Percentiles rank a stretch among this genome's conserved stretches.
Evolutionary conservation across 1,140 invertebrate species (phyloP).

Genomic region (Mycetomoellerius zeteki): DNA sequence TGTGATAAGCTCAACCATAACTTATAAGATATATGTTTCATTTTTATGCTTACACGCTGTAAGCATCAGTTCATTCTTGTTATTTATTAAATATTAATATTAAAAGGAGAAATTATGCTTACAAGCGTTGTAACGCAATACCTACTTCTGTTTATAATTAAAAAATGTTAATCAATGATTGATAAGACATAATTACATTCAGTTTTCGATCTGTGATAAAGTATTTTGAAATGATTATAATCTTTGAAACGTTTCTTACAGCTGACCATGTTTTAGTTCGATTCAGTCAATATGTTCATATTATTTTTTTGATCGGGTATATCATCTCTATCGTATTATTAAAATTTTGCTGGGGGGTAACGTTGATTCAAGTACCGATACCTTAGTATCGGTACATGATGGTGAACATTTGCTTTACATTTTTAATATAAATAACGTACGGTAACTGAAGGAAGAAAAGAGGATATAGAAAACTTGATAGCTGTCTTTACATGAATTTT

Average conservation of each 20-base stretch:
- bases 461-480: background rate
- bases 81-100: too few relatives aligned
- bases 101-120: too few relatives aligned
- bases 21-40: background rate
- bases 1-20: constrained; percentile 17
- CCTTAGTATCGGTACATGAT: background rate
- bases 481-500: background rate
- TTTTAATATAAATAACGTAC: constrained; percentile 42
- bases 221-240: background rate
- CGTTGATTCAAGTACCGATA: background rate
- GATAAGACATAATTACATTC: background rate
- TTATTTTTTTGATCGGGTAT: background rate
- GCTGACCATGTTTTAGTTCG: background rate
- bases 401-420: background rate
- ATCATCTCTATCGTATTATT: background rate
- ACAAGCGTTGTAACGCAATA: too few relatives aligned
- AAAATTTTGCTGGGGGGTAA: background rate
- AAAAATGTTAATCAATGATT: background rate
- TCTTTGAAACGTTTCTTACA: background rate
- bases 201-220: background rate
- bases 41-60: too few relatives aligned
- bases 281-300: background rate
- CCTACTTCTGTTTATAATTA: background rate
- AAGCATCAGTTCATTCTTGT: too few relatives aligned
- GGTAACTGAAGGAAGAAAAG: background rate